phyloP scores from a whole-genome alignment of 2,797 vertebrate genomes.

The Diceros bicornis region DNA sequence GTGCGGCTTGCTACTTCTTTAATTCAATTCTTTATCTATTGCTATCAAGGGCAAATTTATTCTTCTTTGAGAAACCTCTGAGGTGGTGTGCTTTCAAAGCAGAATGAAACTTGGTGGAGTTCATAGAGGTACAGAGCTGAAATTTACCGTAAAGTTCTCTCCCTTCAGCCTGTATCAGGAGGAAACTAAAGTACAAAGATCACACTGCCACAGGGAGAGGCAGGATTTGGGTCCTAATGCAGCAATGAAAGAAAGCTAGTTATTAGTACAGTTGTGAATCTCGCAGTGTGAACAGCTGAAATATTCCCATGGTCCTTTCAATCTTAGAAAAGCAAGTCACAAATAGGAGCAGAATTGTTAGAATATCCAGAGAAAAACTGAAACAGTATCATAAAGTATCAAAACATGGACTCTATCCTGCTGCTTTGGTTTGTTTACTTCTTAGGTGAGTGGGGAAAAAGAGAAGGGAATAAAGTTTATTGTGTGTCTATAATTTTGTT shows the following conservation, averaged over 20 bases:
- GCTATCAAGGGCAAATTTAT: conserved; percentile 16
- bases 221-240: conserved; percentile 2
- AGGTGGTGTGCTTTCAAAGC: conserved; percentile 54
- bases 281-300: conserved; percentile 54
- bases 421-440: background rate
- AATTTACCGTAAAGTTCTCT: conserved; percentile 20
- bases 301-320: background rate
- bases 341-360: conserved; percentile 20
- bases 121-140: conserved; percentile 54
- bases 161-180: background rate
- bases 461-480: background rate
- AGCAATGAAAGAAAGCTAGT: conserved; percentile 67
- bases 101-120: conserved; percentile 23
- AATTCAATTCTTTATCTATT: conserved; percentile 20
- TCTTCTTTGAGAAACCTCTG: conserved; percentile 56
- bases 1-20: background rate
- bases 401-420: background rate
- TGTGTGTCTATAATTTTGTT: background rate
- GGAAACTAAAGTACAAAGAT: conserved; percentile 60
- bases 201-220: background rate
- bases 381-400: background rate
- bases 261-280: conserved; percentile 5
- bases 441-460: background rate
- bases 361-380: conserved; percentile 12
- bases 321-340: background rate